Conservation (phyloP, 2,888 invertebrate genomes). For the Tridacna crocea region DNA sequence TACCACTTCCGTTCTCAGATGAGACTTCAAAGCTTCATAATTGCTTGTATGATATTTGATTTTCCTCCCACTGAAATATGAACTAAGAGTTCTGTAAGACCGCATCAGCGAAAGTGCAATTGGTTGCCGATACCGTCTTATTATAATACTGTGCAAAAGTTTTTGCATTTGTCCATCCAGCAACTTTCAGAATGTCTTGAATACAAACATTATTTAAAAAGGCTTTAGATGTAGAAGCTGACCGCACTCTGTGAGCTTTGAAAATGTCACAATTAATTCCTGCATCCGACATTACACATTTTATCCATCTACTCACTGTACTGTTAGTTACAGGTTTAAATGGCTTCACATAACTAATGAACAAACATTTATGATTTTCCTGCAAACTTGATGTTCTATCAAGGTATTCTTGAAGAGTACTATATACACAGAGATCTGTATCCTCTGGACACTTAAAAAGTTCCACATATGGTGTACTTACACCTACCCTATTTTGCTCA, state of each 20-base stretch:
- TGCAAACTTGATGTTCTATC: slow-evolving; percentile 18
- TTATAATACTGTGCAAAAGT: too few species aligned
- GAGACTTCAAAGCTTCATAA: neutral
- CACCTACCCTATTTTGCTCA: slow-evolving; percentile 21
- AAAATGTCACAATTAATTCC: slow-evolving; percentile 29
- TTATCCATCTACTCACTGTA: slow-evolving; percentile 37
- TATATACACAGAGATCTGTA: slow-evolving; percentile 2
- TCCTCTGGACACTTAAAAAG: neutral
- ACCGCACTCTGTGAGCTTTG: slow-evolving; percentile 32
- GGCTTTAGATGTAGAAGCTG: slow-evolving; percentile 18
- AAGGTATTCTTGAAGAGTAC: slow-evolving; percentile 9
- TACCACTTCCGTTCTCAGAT: too few species aligned
- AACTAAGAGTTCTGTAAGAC: neutral
- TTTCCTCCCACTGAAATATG: neutral
- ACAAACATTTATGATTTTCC: slow-evolving; percentile 2
- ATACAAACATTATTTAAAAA: neutral
- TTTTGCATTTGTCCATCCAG: slow-evolving; percentile 30
- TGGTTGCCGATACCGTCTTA: neutral
- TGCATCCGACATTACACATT: slow-evolving; percentile 15
- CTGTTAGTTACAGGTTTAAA: slow-evolving; percentile 26
- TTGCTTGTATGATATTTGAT: neutral
- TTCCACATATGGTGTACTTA: slow-evolving; percentile 7
- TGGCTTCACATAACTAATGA: slow-evolving; percentile 35
- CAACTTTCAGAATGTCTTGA: slow-evolving; percentile 20
- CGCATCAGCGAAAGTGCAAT: neutral